Conservation (phyloP, 2,888 invertebrate genomes). For the Agapetus fuscipes region DNA sequence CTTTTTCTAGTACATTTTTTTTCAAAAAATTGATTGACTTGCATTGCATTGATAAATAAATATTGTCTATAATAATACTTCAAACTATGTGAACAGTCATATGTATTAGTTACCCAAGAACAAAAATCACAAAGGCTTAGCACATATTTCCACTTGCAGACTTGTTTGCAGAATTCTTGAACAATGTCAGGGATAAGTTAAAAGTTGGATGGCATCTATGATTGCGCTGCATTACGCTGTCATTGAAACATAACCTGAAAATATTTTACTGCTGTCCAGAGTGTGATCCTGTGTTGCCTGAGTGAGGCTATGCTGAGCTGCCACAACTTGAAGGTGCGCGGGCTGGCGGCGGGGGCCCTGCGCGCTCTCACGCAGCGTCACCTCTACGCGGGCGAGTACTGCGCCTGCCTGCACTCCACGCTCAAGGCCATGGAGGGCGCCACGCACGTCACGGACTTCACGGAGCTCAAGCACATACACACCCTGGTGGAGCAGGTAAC, state of each 20-base stretch:
- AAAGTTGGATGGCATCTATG: too few relatives aligned
- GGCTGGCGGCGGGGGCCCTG: constrained; percentile 73
- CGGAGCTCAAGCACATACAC: constrained; percentile 79
- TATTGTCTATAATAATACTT: too few relatives aligned
- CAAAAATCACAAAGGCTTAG: too few relatives aligned
- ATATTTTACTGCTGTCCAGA: constrained; percentile 32
- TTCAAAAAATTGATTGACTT: too few relatives aligned
- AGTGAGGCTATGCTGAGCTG: constrained; percentile 59
- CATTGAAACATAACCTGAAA: neutral
- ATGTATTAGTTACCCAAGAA: too few relatives aligned
- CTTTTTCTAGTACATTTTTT: too few relatives aligned
- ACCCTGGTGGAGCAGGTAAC: constrained; percentile 72
- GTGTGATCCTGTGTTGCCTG: constrained; percentile 53
- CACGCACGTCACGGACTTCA: constrained; percentile 68
- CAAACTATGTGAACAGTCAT: too few relatives aligned
- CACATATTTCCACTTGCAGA: too few relatives aligned
- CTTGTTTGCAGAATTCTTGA: too few relatives aligned
- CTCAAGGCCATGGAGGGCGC: constrained; percentile 68
- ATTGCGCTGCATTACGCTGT: too few relatives aligned
- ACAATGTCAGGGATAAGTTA: too few relatives aligned
- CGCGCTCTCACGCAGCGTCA: constrained; percentile 49
- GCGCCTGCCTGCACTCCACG: constrained; percentile 29
- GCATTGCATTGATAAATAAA: too few relatives aligned
- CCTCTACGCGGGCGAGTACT: constrained; percentile 54
- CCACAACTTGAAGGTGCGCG: constrained; percentile 82